phyloP scores from a whole-genome alignment of 1,140 invertebrate species.

The Cydia pomonella region DNA sequence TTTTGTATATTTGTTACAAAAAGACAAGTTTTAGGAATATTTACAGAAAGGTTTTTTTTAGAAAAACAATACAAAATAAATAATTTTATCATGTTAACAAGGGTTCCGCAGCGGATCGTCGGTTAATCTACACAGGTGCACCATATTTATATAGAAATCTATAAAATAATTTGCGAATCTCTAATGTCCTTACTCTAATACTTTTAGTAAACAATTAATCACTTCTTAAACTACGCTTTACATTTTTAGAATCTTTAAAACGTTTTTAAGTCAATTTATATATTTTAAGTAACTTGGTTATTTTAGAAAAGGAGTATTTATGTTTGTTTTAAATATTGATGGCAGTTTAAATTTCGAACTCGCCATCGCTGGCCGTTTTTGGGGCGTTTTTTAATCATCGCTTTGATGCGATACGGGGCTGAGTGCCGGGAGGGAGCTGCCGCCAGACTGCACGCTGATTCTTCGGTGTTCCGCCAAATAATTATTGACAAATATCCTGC shows the following conservation, averaged over 20 bases:
- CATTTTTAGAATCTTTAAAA: slow-evolving; percentile 48
- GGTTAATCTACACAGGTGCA: slow-evolving; percentile 62
- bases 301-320: slow-evolving; percentile 32
- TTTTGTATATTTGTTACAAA: slow-evolving; percentile 53
- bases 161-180: slow-evolving; percentile 64
- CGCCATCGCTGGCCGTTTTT: slow-evolving; percentile 44
- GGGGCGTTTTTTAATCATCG: slow-evolving; percentile 66
- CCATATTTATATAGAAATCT: slow-evolving; percentile 67
- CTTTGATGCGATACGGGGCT: slow-evolving; percentile 77
- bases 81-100: slow-evolving; percentile 26
- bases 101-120: slow-evolving; percentile 9
- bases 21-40: slow-evolving; percentile 58
- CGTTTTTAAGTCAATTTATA: slow-evolving; percentile 35
- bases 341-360: slow-evolving; percentile 41
- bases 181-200: slow-evolving; percentile 64
- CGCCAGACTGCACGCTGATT: slow-evolving; percentile 80
- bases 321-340: slow-evolving; percentile 34
- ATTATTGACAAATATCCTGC: slow-evolving; percentile 82
- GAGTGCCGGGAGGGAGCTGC: slow-evolving; percentile 76
- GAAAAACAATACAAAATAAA: slow-evolving; percentile 30
- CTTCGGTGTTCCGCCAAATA: slow-evolving; percentile 81
- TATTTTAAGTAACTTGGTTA: slow-evolving; percentile 29
- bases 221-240: slow-evolving; percentile 49
- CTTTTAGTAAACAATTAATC: slow-evolving; percentile 57
- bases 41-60: slow-evolving; percentile 60